Evolutionary conservation across 2,888 invertebrate genomes (phyloP).

Genomic region (Ophioninae sp.): DNA sequence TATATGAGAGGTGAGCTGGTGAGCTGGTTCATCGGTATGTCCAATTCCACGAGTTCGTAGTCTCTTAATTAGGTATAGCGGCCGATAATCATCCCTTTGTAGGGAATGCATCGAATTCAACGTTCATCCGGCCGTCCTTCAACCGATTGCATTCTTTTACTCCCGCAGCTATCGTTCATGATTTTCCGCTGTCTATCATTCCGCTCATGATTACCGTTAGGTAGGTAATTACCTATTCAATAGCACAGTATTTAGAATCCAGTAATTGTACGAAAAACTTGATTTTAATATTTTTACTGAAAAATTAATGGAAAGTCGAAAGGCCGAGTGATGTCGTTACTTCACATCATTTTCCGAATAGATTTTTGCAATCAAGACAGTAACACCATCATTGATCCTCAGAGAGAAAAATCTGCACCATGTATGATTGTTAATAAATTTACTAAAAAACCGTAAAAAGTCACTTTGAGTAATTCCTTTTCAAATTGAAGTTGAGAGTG

Average conservation of each 20-base stretch:
- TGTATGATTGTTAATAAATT: no score
- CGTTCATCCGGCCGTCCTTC: constrained; percentile 8
- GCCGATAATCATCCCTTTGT: constrained; percentile 60
- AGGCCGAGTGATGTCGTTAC: background rate
- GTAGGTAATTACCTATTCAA: no score
- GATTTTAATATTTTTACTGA: background rate
- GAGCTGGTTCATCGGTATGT: constrained; percentile 6
- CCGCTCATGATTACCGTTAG: constrained; percentile 25
- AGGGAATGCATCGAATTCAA: constrained; percentile 54
- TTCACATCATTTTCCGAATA: no score
- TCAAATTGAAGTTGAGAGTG: no score
- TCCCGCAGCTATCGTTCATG: background rate
- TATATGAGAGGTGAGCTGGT: background rate
- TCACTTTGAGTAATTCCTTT: no score
- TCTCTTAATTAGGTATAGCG: constrained; percentile 57
- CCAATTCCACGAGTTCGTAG: constrained; percentile 35
- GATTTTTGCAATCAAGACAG: no score
- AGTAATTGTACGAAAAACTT: background rate
- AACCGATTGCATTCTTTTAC: constrained; percentile 6
- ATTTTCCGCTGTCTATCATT: constrained; percentile 11
- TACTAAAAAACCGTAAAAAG: no score
- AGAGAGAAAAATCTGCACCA: no score
- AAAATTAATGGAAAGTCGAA: background rate
- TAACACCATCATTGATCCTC: no score
- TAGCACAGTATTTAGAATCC: background rate